Conservation (phyloP, 2,797 vertebrate species). For the Petrocephalus schoutedeni region DNA sequence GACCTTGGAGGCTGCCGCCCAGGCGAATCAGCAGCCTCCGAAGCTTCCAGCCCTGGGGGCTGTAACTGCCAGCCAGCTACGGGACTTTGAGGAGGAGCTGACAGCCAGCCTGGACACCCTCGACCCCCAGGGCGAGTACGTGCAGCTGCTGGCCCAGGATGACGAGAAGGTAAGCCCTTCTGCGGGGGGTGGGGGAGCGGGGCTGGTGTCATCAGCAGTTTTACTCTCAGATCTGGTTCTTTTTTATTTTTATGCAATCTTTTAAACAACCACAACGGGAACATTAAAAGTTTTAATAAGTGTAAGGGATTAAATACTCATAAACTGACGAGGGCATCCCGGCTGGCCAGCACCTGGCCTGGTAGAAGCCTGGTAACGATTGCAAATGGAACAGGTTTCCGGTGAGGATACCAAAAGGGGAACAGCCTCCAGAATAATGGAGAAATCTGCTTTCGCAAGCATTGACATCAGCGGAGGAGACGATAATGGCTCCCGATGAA, state of each 20-base stretch:
- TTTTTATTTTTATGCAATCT: not conserved
- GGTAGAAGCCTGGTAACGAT: not conserved
- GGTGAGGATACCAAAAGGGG: not conserved
- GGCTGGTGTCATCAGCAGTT: not conserved
- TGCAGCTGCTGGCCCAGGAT: conserved; percentile 49
- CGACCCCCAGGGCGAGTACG: conserved; percentile 66
- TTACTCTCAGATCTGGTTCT: not conserved
- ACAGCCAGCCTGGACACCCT: conserved; percentile 65
- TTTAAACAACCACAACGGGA: not conserved
- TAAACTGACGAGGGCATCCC: not conserved
- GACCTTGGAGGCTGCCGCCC: conserved; percentile 57
- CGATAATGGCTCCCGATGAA: not conserved
- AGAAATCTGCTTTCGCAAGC: not conserved
- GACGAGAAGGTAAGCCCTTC: conserved; percentile 72
- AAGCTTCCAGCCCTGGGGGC: conserved; percentile 36
- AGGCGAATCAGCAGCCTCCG: conserved; percentile 42
- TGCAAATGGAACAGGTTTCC: not conserved
- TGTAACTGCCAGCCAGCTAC: conserved; percentile 39
- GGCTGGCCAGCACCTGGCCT: not conserved
- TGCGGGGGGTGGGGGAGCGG: not conserved
- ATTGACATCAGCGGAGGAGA: not conserved
- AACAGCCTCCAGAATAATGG: not conserved
- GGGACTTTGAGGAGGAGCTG: conserved; percentile 69
- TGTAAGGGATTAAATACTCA: not conserved
- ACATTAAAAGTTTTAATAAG: not conserved